Evolutionary conservation across 2,797 vertebrate genomes (phyloP), one percentile per base, ranked within the genome.

Genomic region (Sternotherus odoratus): DNA sequence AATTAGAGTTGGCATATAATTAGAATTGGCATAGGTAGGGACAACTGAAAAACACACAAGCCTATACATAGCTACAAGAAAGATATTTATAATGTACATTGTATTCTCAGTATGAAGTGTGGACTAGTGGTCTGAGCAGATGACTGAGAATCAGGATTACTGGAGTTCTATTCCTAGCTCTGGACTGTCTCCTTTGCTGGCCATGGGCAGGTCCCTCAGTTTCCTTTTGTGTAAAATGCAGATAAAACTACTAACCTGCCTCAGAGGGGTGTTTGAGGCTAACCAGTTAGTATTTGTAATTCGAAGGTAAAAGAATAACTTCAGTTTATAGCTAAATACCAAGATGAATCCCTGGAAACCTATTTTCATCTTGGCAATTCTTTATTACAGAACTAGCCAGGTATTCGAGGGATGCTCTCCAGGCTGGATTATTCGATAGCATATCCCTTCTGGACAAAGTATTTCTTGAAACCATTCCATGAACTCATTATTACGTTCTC

Each of bases 161-260:
- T 87, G 92, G 96, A 96, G 95, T 96, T 96, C 95, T 93, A 96
- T 88, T 92, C 92, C 91, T 93, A 91, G 93, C 96, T 86, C 85
- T 89, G n/a, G 94, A 92, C 92, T 91, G 94, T 28, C 12, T 15
- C 95, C 93, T 90, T 95, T 94, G 78, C 50, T 86, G 82, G 93
- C 91, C 95, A 93, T 4, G 33, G 60, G 12, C 2, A 43, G 16
- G 0, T 1, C 5, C 95, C 97, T 90, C 86, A 51, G 88, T 30
- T 84, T 90, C 95, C 97, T 95, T 90, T 75, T 87, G 93, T 82
- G 19, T 1, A 30, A 83, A 81, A 81, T 2, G 21, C 50, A 46
- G 56, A 8, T 16, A 0, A 1, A 19, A 3, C 4, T 13, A 63
- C 56, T 66, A 60, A 33, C 28, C 43, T 48, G 8, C 12, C 78